Evolutionary conservation across 2,113 vertebrate species (phyloP), one percentile per base, ranked within the genome.

Genomic region (Andinoacara biseriatus): DNA sequence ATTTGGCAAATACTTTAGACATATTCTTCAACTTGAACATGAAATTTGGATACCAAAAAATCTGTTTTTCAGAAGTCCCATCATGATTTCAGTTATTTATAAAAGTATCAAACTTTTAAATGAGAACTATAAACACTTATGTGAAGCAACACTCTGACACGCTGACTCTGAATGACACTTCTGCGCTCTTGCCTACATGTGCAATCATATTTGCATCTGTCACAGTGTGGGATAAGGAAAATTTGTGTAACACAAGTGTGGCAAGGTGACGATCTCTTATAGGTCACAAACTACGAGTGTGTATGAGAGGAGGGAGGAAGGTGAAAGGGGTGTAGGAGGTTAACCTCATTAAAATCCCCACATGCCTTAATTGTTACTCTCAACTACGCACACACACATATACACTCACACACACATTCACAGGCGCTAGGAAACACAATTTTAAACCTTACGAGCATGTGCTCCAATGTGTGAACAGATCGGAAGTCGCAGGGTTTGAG

Each of bases 261-360:
- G 86, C 90, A 89, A 61, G 82, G 67, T 80, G 85, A 52, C 22
- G 86, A 83, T 87, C 78, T 89, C 63, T 86, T 90, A 90, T 58
- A 79, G 69, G 79, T 24, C 80, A 78, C 54, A 33, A 67, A 35
- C 26, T 79, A 72, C 9, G 17, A 31, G 65, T 84, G 84, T 65
- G 58, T 61, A 74, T 78, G 81, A 46, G 38, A 40, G 74, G 74
- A 31, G 54, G 38, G 49, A 52, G 84, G 46, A 38, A 43, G 65
- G 89, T 86, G 88, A 84, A 87, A 63, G 33, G 75, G 65, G 58
- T 84, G 89, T 80, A 54, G 67, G 88, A 87, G 81, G 83, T 89
- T 89, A 92, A 91, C 84, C 89, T 92, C 87, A 91, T 91, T 89
- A 86, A 17, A 83, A 77, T 38, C 33, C 26, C 13, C 49, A 78